Base-by-base conservation (phyloP, 2,888 invertebrate species). In the Cataglyphis cursor region DNA sequence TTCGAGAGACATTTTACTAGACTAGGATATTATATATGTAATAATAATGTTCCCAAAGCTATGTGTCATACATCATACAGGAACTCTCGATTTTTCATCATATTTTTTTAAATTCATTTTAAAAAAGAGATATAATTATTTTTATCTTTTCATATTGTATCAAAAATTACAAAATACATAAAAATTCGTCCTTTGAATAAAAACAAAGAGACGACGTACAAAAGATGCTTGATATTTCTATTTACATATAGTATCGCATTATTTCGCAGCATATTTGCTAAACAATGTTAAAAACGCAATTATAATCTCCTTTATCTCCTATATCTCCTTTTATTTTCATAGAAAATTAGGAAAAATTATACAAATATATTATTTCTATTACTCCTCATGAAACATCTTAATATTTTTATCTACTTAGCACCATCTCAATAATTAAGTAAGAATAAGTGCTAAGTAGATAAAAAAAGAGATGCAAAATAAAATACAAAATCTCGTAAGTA, bases 201-300 rank as follows among this genome's bases (percentile, higher is more conserved):
- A 78, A 78, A 54, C 65, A 76, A 78, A 78, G 68, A 78, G 78
- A 21, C 41, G n/a, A 68, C 44, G 68, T 78, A 65, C n/a, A 78
- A 76, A 76, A 54, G 41, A 54, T 57, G 57, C 18, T 57, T 54
- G 18, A 38, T 41, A 54, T 41, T 57, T 66, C 35, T 57, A 18
- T 64, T 75, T 51, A 51, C 12, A 31, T 78, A 54, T 15, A 31
- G 9, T 3, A 35, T 65, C n/a, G 28, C 12, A 9, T 65, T 15
- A 21, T 48, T 66, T 59, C 38, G 31, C 15, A 66, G n/a, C 38
- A 41, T 66, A 21, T 68, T 59, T 28, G 9, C 28, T 68, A n/a
- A 65, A 76, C 54, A 38, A 35, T 38, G 24, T 38, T 24, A 57
- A 57, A 38, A 78, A 66, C 44, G n/a, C 38, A 78, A 68, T 68